These are phyloP conservation scores for Bovichtus variegatus DNA, from an alignment of 2,797 vertebrate genomes.

Conservation along the genomic window DNA sequence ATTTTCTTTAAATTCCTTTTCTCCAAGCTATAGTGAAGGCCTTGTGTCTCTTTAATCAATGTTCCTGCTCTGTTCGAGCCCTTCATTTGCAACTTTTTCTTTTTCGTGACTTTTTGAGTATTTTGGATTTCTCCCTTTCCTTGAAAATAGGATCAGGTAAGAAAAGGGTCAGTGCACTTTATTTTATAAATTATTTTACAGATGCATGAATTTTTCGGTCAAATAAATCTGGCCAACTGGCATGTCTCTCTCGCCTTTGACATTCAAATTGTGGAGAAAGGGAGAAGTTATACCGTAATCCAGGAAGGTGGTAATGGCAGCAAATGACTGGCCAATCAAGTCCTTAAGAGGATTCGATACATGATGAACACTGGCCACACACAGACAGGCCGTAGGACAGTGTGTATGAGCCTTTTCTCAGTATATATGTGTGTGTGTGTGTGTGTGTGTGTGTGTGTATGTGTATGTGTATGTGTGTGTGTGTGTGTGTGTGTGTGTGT, in stretches of 20 bases:
- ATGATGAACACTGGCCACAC: slow-evolving; percentile 28
- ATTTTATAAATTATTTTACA: neutral
- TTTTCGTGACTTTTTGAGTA: neutral
- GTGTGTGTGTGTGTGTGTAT: too few relatives aligned
- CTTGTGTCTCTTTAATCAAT: too few relatives aligned
- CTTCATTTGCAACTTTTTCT: neutral
- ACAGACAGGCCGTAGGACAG: neutral
- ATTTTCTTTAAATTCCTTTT: too few relatives aligned
- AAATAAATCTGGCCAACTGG: neutral
- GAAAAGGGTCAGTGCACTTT: neutral
- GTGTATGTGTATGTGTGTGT: too few relatives aligned
- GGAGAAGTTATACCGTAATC: slow-evolving; percentile 1
- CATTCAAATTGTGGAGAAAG: neutral
- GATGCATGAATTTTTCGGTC: neutral
- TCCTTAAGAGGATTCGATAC: slow-evolving; percentile 21
- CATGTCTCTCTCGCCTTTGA: slow-evolving; percentile 2
- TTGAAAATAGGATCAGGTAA: neutral
- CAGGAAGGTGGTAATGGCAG: slow-evolving; percentile 10
- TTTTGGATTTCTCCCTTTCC: neutral
- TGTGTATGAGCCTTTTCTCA: slow-evolving; percentile 23
- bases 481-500: neutral
- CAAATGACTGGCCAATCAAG: slow-evolving; percentile 29
- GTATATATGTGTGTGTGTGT: slow-evolving; percentile 36
- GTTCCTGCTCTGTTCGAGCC: neutral
- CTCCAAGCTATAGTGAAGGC: neutral